Conservation (phyloP, 2,113 vertebrate species). For the Chunga burmeisteri region DNA sequence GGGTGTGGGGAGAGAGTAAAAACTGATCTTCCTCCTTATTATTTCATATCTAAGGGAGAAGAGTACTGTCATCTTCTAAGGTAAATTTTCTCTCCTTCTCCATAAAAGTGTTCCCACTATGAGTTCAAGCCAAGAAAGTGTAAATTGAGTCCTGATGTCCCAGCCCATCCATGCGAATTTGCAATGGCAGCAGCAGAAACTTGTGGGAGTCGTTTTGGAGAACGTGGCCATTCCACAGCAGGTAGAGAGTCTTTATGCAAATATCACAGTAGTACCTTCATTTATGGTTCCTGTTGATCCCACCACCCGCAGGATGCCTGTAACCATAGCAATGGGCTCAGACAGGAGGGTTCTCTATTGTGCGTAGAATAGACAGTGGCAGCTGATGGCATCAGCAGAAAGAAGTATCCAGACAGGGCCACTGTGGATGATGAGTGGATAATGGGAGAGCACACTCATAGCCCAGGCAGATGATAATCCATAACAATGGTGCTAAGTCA, state of each 20-base stretch:
- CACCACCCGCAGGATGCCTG: background rate
- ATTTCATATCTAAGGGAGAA: background rate
- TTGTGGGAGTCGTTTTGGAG: background rate
- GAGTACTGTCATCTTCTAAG: background rate
- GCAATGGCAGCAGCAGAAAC: background rate
- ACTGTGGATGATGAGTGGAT: background rate
- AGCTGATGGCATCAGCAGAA: constrained; percentile 20
- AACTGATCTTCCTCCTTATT: background rate
- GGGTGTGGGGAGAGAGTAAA: background rate
- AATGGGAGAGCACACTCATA: background rate
- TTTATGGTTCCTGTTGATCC: constrained; percentile 46
- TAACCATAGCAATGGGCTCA: constrained; percentile 55
- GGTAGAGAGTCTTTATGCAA: constrained; percentile 47
- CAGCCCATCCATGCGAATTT: background rate
- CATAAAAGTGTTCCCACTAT: background rate
- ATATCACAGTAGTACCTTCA: constrained; percentile 15
- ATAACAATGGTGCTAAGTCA: background rate
- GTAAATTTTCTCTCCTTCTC: constrained; percentile 11
- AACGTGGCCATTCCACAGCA: background rate
- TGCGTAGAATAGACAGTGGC: background rate
- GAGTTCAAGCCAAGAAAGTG: background rate
- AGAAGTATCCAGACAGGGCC: background rate
- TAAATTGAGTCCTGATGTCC: background rate
- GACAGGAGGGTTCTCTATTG: constrained; percentile 7
- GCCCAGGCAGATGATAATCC: background rate